Percentiles rank a stretch among this genome's conserved stretches.
Conservation (phyloP, 92 coral and sea anemone species). For the Actinostola sp. region DNA sequence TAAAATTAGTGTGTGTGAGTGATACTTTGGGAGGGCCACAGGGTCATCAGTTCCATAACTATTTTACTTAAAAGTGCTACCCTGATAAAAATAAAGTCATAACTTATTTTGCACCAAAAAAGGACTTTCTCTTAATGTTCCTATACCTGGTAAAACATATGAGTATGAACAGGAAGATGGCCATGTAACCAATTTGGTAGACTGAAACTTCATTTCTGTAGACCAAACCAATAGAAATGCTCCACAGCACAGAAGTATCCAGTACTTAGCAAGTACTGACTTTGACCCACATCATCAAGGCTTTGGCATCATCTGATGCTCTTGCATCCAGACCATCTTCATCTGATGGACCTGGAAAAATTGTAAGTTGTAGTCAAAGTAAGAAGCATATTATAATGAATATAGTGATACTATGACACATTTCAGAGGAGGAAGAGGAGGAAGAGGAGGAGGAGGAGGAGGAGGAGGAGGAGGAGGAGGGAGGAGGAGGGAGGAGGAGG, state of each 20-base stretch:
- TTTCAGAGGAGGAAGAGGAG: too few relatives aligned
- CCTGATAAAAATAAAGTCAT: too few relatives aligned
- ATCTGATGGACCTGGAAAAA: conserved; percentile 40
- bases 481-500: too few relatives aligned
- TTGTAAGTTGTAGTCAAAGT: too few relatives aligned
- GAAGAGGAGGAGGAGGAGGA: too few relatives aligned
- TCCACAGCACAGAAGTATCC: conserved; percentile 98
- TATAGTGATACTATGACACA: background rate
- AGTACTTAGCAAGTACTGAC: conserved; percentile 94
- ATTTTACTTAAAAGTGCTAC: too few relatives aligned
- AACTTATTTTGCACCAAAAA: too few relatives aligned
- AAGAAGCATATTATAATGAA: background rate
- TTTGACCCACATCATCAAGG: conserved; percentile 95
- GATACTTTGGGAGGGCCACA: too few relatives aligned
- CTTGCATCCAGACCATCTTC: conserved; percentile 66
- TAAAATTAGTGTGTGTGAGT: too few relatives aligned
- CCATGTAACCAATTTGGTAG: conserved; percentile 98
- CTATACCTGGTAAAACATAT: conserved; percentile 88
- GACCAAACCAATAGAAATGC: conserved; percentile 97
- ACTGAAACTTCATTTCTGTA: conserved; percentile 97
- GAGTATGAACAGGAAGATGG: conserved; percentile 90
- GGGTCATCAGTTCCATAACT: too few relatives aligned
- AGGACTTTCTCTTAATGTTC: background rate
- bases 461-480: too few relatives aligned
- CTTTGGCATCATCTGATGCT: conserved; percentile 90